A percentile compares a stretch with the other conserved stretches of the same genome.
Conservation (phyloP, 2,113 vertebrate genomes). For the Petroica traversi region DNA sequence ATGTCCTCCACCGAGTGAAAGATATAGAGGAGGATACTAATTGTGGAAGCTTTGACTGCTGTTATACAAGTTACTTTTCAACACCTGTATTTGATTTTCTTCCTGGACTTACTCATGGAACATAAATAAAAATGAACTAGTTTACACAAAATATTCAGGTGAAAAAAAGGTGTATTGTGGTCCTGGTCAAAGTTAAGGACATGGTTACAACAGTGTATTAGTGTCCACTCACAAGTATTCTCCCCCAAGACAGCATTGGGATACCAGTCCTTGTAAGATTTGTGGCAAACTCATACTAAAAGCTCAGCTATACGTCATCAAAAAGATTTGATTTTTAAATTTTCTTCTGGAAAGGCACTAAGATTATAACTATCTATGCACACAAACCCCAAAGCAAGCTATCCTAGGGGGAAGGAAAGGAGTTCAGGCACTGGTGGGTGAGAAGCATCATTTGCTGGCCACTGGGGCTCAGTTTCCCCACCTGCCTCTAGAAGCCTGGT, state of each 20-base stretch:
- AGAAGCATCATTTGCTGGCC: background rate
- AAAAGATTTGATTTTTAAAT: background rate
- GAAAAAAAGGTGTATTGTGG: background rate
- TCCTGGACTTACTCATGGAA: background rate
- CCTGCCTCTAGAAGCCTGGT: fast-evolving
- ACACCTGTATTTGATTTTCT: background rate
- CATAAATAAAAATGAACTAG: background rate
- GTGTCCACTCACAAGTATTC: background rate
- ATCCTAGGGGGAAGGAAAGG: background rate
- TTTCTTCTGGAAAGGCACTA: background rate
- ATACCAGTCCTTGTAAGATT: background rate
- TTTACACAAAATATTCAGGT: background rate
- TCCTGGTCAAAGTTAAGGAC: background rate
- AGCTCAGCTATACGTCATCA: background rate
- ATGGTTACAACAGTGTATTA: background rate
- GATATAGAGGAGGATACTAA: background rate
- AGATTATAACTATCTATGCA: background rate
- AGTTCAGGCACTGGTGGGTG: fast-evolving
- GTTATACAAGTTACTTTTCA: background rate
- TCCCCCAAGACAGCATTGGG: background rate
- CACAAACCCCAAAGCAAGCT: background rate
- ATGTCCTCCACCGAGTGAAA: background rate
- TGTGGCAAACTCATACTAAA: background rate
- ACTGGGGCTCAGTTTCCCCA: background rate
- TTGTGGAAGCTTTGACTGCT: background rate